These are phyloP conservation scores for Steinernema carpocapsae DNA, from an alignment of 2,888 invertebrate species.

Conservation along the genomic window DNA sequence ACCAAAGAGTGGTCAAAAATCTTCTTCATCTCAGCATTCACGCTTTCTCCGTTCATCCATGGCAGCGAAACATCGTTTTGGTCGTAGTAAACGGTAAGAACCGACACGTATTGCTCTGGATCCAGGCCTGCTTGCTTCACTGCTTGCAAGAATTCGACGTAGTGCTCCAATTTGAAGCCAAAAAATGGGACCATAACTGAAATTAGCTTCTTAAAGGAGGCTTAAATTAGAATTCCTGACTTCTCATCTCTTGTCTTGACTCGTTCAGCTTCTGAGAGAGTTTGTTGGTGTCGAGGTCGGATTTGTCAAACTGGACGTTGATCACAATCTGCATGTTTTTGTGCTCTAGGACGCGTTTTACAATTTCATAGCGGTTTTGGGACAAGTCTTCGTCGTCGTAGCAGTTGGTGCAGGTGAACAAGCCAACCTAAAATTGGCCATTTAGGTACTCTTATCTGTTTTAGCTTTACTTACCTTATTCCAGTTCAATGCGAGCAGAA, in stretches of 20 bases:
- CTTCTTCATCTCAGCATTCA: not conserved
- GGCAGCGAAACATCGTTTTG: not conserved
- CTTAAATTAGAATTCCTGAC: not conserved
- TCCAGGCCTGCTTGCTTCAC: constrained; percentile 4
- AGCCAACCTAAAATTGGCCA: constrained; percentile 36
- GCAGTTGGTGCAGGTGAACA: constrained; percentile 37
- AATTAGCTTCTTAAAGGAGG: not conserved
- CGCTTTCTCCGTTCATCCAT: constrained; percentile 7
- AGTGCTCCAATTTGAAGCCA: not conserved
- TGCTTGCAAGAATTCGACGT: not conserved
- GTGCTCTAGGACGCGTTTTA: constrained; percentile 31
- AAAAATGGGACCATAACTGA: constrained; percentile 27
- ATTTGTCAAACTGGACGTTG: not conserved
- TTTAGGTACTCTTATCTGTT: not conserved
- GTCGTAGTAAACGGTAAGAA: constrained; percentile 18
- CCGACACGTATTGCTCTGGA: constrained; percentile 21
- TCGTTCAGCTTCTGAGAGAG: not conserved
- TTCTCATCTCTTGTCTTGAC: constrained; percentile 3
- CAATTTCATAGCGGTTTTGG: not conserved
- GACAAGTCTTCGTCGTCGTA: constrained; percentile 19
- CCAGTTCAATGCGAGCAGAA: constrained; percentile 39
- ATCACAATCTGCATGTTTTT: constrained; percentile 10
- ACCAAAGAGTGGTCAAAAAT: constrained; percentile 38
- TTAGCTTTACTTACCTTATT: constrained; percentile 32
- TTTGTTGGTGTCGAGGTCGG: not conserved